phyloP scores from a whole-genome alignment of 92 coral and sea anemone genomes.

The Micromussa lordhowensis region DNA sequence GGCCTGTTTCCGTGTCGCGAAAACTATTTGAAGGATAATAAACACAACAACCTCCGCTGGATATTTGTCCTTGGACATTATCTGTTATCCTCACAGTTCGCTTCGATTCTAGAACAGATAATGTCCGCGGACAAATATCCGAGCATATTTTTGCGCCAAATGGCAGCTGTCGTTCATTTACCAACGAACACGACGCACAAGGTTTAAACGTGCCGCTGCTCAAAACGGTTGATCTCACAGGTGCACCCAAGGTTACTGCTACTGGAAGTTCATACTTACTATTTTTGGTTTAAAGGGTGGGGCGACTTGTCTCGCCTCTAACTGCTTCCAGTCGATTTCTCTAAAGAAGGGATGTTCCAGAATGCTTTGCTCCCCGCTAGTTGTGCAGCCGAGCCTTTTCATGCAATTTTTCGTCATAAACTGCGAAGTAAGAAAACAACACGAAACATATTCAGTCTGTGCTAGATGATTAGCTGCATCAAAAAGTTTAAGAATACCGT shows the following conservation, averaged over 20 bases:
- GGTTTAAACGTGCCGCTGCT: too few species aligned
- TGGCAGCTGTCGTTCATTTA: too few species aligned
- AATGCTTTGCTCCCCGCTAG: slow-evolving; percentile 86
- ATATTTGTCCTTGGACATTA: too few species aligned
- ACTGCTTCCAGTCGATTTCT: slow-evolving; percentile 84
- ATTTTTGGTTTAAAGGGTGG: slow-evolving; percentile 97
- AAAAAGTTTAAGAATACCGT: background rate
- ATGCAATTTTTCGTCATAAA: slow-evolving; percentile 91
- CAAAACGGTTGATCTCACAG: background rate
- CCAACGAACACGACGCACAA: too few species aligned
- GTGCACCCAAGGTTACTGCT: background rate
- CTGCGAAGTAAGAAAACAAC: slow-evolving; percentile 45
- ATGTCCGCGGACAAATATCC: too few species aligned
- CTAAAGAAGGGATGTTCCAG: slow-evolving; percentile 95
- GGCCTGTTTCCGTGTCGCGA: too few species aligned
- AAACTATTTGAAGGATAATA: too few species aligned
- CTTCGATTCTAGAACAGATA: too few species aligned
- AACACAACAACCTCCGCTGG: too few species aligned
- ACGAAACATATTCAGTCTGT: background rate
- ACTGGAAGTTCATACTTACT: slow-evolving; percentile 66
- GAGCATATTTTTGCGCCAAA: too few species aligned
- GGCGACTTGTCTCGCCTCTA: slow-evolving; percentile 76
- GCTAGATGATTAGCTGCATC: background rate
- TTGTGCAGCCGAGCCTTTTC: slow-evolving; percentile 93
- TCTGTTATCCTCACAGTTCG: too few species aligned